These are phyloP conservation scores for Sebastes matsubarae DNA, from an alignment of 2,797 vertebrate genomes.

Conservation along the genomic window DNA sequence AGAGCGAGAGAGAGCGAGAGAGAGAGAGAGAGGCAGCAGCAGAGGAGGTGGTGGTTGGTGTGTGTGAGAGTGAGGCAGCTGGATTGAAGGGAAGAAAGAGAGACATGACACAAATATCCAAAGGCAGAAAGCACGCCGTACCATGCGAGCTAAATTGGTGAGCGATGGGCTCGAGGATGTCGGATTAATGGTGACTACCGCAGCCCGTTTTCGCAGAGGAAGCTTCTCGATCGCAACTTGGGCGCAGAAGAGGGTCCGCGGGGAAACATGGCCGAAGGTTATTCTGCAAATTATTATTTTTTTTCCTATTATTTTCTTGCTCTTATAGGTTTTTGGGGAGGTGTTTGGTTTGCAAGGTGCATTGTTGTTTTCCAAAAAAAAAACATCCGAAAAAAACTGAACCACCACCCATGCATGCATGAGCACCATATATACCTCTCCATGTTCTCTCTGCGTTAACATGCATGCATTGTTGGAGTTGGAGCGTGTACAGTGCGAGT, in stretches of 20 bases:
- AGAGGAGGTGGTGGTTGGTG: constrained; percentile 64
- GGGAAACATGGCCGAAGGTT: constrained; percentile 99
- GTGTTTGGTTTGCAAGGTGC: constrained; percentile 58
- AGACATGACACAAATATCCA: constrained; percentile 87
- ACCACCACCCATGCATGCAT: constrained; percentile 73
- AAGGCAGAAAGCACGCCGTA: constrained; percentile 94
- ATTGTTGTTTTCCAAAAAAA: constrained; percentile 77
- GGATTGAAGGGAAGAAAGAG: constrained; percentile 78
- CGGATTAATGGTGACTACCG: constrained; percentile 92
- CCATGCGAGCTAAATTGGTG: constrained; percentile 95
- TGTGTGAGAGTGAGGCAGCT: constrained; percentile 67
- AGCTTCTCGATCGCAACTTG: constrained; percentile 94
- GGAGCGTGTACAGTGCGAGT: background rate
- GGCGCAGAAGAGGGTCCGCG: constrained; percentile 93
- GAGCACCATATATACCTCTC: constrained; percentile 76
- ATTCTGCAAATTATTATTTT: constrained; percentile 85
- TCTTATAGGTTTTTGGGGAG: constrained; percentile 47
- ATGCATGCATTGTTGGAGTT: constrained; percentile 32
- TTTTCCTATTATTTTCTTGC: constrained; percentile 55
- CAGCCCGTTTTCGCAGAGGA: constrained; percentile 90
- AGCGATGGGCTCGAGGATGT: constrained; percentile 94
- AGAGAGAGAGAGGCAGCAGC: constrained; percentile 56
- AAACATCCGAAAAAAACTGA: constrained; percentile 66
- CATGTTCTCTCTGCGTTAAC: constrained; percentile 82
- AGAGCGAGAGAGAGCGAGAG: constrained; percentile 62